Conservation (phyloP, 2,113 vertebrate genomes). For the Chrysochloris asiatica region DNA sequence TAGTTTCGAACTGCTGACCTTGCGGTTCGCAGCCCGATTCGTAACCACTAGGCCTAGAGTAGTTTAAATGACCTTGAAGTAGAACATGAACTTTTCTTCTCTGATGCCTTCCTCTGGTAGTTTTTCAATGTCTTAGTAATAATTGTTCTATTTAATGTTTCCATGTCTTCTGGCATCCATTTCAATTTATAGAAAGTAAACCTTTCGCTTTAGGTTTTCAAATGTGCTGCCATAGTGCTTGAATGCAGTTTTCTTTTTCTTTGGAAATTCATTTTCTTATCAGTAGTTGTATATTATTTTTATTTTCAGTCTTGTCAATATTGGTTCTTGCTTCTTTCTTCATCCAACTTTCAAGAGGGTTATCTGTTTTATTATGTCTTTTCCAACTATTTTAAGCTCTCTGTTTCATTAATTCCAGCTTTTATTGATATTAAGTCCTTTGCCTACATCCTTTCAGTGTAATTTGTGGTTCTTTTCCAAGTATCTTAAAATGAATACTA, state of each 20-base stretch:
- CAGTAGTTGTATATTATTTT: not conserved
- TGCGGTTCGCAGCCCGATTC: too few species aligned
- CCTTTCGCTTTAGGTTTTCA: constrained; percentile 16
- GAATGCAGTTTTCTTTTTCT: not conserved
- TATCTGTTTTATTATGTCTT: not conserved
- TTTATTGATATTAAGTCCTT: not conserved
- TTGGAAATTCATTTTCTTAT: not conserved
- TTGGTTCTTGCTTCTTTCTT: not conserved
- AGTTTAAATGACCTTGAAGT: constrained; percentile 47
- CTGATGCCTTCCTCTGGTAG: constrained; percentile 1
- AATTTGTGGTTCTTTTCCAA: constrained; percentile 15
- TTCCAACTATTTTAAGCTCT: not conserved
- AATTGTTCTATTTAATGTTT: constrained; percentile 14
- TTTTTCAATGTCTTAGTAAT: not conserved
- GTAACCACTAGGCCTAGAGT: not conserved
- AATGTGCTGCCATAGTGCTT: not conserved
- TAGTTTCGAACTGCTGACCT: too few species aligned
- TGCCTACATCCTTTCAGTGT: constrained; percentile 2
- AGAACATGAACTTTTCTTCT: not conserved
- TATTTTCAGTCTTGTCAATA: not conserved
- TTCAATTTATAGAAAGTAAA: not conserved
- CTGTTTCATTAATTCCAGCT: not conserved
- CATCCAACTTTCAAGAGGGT: too few species aligned
- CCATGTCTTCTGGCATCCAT: not conserved
- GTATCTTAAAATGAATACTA: not conserved